These are phyloP conservation scores for Malachius bipustulatus DNA, from an alignment of 2,888 invertebrate species.

Conservation along the genomic window DNA sequence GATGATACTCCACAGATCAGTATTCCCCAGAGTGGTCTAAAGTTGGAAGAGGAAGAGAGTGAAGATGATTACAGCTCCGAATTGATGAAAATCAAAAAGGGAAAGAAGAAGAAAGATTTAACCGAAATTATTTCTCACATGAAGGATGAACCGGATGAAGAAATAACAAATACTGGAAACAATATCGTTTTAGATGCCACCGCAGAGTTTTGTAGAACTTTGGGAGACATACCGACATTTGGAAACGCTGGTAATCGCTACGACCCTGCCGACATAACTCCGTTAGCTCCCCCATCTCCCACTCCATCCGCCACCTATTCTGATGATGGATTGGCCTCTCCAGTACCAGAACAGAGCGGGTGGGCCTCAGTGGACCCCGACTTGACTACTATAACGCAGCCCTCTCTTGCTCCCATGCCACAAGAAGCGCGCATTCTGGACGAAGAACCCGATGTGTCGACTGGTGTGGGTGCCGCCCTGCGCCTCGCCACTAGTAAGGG, in stretches of 20 bases:
- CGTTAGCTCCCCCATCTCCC: conserved; percentile 15
- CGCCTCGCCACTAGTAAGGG: conserved; percentile 84
- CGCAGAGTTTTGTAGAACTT: conserved; percentile 91
- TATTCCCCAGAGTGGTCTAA: conserved; percentile 35
- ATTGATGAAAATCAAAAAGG: too few species aligned
- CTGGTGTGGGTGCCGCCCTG: conserved; percentile 87
- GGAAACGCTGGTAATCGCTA: conserved; percentile 85
- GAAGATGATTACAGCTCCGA: too few species aligned
- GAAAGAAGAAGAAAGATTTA: too few species aligned
- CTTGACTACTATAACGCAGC: conserved; percentile 35
- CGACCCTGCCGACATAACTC: conserved; percentile 47
- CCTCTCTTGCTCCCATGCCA: conserved; percentile 35
- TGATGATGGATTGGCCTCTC: conserved; percentile 30
- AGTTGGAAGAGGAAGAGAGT: conserved; percentile 47
- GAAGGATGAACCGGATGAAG: conserved; percentile 30
- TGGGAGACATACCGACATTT: conserved; percentile 89
- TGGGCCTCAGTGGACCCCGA: conserved; percentile 43
- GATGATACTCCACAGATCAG: conserved; percentile 58
- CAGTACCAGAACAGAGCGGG: conserved; percentile 33
- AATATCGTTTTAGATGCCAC: conserved; percentile 83
- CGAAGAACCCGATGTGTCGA: conserved; percentile 83
- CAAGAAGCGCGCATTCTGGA: conserved; percentile 63
- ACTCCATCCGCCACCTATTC: conserved; percentile 27
- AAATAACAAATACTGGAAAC: conserved; percentile 28
- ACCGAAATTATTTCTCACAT: conserved; percentile 27